phyloP scores from a whole-genome alignment of 1,140 invertebrate species.

The Cepaea nemoralis region DNA sequence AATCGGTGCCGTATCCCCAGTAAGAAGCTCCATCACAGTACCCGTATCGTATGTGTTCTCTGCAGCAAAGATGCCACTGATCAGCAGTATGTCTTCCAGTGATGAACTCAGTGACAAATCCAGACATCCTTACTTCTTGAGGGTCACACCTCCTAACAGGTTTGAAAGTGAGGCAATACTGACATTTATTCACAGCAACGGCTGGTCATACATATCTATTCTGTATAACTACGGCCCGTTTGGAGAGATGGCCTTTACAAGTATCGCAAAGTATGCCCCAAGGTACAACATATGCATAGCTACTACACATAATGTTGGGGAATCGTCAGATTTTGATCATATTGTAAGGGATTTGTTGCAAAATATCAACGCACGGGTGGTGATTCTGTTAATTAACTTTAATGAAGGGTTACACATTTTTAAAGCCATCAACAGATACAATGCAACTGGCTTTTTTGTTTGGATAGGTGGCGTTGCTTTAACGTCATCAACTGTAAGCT shows the following conservation, averaged over 20 bases:
- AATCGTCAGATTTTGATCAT: neutral
- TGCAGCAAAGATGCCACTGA: slow-evolving; percentile 79
- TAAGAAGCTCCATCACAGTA: slow-evolving; percentile 76
- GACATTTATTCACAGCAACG: slow-evolving; percentile 76
- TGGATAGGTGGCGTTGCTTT: slow-evolving; percentile 8
- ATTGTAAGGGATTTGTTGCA: neutral
- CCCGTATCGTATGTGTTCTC: slow-evolving; percentile 77
- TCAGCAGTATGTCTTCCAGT: slow-evolving; percentile 46
- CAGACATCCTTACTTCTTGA: slow-evolving; percentile 50
- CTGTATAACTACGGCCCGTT: slow-evolving; percentile 80
- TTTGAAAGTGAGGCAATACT: slow-evolving; percentile 79
- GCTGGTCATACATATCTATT: slow-evolving; percentile 81
- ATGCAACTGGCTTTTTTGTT: slow-evolving; percentile 25
- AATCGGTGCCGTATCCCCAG: neutral
- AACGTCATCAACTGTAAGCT: neutral
- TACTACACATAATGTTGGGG: neutral
- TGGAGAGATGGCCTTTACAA: slow-evolving; percentile 78
- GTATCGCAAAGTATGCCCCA: slow-evolving; percentile 79
- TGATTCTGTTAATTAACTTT: slow-evolving; percentile 2
- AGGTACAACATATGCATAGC: slow-evolving; percentile 82
- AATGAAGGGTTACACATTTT: neutral
- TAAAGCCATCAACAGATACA: neutral
- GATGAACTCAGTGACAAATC: slow-evolving; percentile 47
- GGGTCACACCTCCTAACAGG: slow-evolving; percentile 50
- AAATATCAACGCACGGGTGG: neutral